Percentiles rank a stretch among this genome's conserved stretches.
These are phyloP conservation scores for Atrina japonica DNA, from an alignment of 2,888 invertebrate genomes.

Conservation along the genomic window DNA sequence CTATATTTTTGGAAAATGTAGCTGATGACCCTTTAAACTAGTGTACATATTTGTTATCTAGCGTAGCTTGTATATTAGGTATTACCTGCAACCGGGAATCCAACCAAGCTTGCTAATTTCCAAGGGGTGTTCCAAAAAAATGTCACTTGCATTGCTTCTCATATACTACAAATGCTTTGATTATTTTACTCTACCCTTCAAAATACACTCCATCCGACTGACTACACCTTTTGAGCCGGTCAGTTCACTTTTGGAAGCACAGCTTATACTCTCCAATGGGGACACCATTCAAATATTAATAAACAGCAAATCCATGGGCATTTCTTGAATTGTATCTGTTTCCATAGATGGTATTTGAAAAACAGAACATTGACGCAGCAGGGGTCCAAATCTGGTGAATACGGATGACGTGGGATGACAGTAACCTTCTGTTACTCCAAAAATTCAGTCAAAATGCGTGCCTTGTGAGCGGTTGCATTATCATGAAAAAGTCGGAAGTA, in stretches of 20 bases:
- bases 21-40: too few species aligned
- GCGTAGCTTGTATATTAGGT: too few species aligned
- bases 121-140: conserved; percentile 29
- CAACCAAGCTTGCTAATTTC: too few species aligned
- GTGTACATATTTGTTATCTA: too few species aligned
- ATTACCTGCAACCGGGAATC: too few species aligned
- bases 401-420: conserved; percentile 28
- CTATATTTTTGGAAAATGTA: too few species aligned
- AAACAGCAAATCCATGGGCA: conserved; percentile 12
- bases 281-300: conserved; percentile 17
- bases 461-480: conserved; percentile 40
- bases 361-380: conserved; percentile 22
- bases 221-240: conserved; percentile 24
- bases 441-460: conserved; percentile 31
- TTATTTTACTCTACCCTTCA: conserved; percentile 4
- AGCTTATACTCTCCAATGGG: too few species aligned
- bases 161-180: neutral
- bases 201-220: conserved; percentile 27
- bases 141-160: neutral
- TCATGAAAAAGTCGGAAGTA: conserved; percentile 30
- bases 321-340: conserved; percentile 12
- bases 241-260: too few species aligned
- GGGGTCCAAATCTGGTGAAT: conserved; percentile 35
- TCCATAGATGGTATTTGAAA: conserved; percentile 17
- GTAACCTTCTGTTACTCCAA: conserved; percentile 25